Conservation (phyloP, 2,113 vertebrate genomes). For the Corythaixoides concolor region DNA sequence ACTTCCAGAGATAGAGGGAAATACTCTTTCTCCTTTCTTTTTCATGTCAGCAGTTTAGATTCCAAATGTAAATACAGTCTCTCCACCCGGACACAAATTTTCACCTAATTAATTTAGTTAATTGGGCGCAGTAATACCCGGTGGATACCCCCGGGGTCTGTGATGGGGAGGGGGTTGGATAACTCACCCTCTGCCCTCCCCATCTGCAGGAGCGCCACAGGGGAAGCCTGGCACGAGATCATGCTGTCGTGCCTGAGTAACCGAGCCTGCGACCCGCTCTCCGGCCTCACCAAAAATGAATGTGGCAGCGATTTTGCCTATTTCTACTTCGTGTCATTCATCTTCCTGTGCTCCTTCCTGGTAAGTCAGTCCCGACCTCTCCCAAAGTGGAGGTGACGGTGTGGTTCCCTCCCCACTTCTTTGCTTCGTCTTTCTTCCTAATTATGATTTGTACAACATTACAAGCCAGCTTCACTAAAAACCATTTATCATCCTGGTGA, state of each 20-base stretch:
- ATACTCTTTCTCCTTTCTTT: neutral
- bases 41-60: neutral
- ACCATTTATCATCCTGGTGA: neutral
- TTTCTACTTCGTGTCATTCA: constrained; percentile 98
- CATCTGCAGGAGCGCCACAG: constrained; percentile 87
- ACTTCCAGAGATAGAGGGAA: neutral
- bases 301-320: constrained; percentile 97
- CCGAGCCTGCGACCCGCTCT: constrained; percentile 80
- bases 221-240: constrained; percentile 97
- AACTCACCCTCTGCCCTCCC: neutral
- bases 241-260: constrained; percentile 92
- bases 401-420: neutral
- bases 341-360: constrained; percentile 97
- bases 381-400: too few relatives aligned
- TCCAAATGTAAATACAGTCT: neutral
- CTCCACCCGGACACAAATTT: neutral
- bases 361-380: constrained; percentile 70
- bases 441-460: neutral
- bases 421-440: neutral
- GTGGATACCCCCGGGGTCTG: neutral
- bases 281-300: constrained; percentile 79
- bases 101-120: neutral
- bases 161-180: neutral
- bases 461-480: neutral
- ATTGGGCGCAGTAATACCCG: neutral